Evolutionary conservation across 2,113 vertebrate genomes (phyloP).

Genomic region (Dromiciops gliroides): DNA sequence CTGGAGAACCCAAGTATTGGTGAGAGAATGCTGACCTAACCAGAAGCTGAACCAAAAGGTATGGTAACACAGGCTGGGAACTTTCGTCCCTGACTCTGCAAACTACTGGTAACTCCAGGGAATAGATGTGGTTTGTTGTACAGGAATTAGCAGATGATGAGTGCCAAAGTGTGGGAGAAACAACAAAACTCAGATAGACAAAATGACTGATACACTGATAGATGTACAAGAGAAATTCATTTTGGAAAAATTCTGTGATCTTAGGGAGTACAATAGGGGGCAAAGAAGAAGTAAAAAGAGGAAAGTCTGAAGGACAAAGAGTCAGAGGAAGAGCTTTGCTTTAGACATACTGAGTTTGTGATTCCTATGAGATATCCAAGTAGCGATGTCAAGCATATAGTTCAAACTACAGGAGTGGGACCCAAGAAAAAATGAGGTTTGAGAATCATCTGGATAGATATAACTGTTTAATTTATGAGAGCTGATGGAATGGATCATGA

Average conservation of each 20-base stretch:
- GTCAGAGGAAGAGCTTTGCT: neutral
- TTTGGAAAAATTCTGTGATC: neutral
- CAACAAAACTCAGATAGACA: neutral
- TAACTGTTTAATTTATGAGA: neutral
- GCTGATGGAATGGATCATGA: neutral
- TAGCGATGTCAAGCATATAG: neutral
- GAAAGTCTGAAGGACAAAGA: neutral
- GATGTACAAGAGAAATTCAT: neutral
- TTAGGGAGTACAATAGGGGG: neutral
- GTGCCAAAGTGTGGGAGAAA: neutral
- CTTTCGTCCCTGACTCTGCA: neutral
- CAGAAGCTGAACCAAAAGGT: neutral
- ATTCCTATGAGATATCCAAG: neutral
- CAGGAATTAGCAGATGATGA: neutral
- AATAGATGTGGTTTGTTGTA: neutral
- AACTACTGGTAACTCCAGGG: neutral
- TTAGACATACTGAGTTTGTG: neutral
- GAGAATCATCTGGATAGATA: neutral
- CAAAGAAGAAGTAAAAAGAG: neutral
- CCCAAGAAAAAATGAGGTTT: neutral
- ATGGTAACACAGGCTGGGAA: neutral
- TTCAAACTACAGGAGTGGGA: neutral
- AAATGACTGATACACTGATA: neutral
- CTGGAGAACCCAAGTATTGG: neutral
- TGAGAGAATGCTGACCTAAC: too few relatives aligned